A percentile compares a stretch with the other conserved stretches of the same genome.
These are phyloP conservation scores for Papilio demoleus DNA, from an alignment of 2,888 invertebrate genomes.

Conservation along the genomic window DNA sequence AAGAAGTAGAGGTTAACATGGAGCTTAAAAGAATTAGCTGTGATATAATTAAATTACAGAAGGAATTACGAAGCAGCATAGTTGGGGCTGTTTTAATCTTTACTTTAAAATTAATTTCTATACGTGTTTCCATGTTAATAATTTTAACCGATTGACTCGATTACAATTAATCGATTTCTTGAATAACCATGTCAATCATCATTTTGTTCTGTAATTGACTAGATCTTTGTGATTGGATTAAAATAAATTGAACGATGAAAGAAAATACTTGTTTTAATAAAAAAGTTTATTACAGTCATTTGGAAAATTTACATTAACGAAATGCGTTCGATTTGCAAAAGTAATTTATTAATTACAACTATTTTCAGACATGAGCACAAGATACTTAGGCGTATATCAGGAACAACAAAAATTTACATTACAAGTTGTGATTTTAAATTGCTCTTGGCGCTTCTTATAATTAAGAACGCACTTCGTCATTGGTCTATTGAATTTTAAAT, in stretches of 20 bases:
- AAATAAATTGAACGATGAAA: neutral
- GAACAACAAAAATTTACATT: too few relatives aligned
- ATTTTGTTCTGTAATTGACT: neutral
- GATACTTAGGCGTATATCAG: neutral
- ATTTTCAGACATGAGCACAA: neutral
- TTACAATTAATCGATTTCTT: neutral
- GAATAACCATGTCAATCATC: neutral
- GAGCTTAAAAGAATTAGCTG: neutral
- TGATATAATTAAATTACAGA: neutral
- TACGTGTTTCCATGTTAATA: neutral
- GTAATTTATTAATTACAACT: neutral
- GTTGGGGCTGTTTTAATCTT: neutral
- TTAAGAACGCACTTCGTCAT: conserved; percentile 36
- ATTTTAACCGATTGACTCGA: conserved; percentile 1
- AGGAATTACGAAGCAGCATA: neutral
- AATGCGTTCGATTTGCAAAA: neutral
- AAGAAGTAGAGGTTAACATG: conserved; percentile 27
- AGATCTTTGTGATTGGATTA: neutral
- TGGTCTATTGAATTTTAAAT: conserved; percentile 42
- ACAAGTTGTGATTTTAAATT: neutral
- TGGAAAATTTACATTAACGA: conserved; percentile 51
- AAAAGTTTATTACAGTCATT: conserved; percentile 67
- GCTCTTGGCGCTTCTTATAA: conserved; percentile 38
- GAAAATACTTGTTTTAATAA: conserved; percentile 43
- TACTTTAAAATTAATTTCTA: neutral